Base-by-base conservation (phyloP, 2,113 vertebrate species). In the Sebastes fasciatus region DNA sequence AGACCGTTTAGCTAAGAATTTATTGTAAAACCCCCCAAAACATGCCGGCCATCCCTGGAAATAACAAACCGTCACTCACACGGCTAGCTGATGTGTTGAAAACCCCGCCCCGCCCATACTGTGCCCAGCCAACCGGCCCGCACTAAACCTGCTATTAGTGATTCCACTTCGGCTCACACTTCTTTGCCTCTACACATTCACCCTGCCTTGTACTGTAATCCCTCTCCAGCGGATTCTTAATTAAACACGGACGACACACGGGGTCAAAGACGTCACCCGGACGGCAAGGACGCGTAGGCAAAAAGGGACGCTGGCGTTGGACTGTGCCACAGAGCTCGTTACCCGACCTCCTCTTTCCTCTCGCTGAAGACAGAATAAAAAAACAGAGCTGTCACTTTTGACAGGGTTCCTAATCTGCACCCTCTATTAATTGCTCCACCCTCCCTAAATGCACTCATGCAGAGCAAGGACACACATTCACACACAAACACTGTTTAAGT, bases 221-320 rank as follows among this genome's bases (percentile, higher is more conserved):
- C 90, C 80, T 88, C 81, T 80, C 55, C 54, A 74, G 82, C 11
- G 11, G 83, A 80, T 86, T 90, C 87, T 92, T 93, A 94, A 95
- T 94, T 92, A 91, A 92, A 92, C 88, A 91, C 3, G 52, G 71
- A 74, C 46, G 49, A 75, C 84, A 87, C 85, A 71, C 14, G 75
- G 49, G 89, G 89, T 86, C 80, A 78, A 67, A 89, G 63, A 80
- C 34, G 4, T 17, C 7, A 5, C 19, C 61, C 54, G 11, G 60
- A 42, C 16, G 1, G 52, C 63, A 71, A 81, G 71, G 63, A 73
- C 57, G 0, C 0, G 1, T 10, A 26, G 55, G 9, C 65, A 16
- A 51, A 79, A 17, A 4, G 4, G 45, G 63, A 64, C 55, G 34
- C 61, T 45, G 4, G 21, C 40, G 58, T 70, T 34, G 21, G 66